These are phyloP conservation scores for Neocrepidodera transversa DNA, from an alignment of 2,888 invertebrate species.

Conservation along the genomic window DNA sequence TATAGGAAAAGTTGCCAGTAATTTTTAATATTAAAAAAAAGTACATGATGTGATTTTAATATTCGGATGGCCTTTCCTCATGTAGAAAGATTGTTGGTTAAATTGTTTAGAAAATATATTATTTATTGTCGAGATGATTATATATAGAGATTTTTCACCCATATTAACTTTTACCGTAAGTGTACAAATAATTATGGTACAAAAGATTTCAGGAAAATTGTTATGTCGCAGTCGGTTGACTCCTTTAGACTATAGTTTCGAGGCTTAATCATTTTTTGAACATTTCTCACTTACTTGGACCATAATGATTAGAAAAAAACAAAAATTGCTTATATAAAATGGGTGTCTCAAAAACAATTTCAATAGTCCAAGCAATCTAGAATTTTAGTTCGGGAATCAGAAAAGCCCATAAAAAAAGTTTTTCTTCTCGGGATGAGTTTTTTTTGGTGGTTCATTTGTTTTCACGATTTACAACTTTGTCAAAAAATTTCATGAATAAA, in stretches of 20 bases:
- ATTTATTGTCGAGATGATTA: constrained; percentile 42
- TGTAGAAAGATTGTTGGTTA: constrained; percentile 48
- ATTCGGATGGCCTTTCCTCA: constrained; percentile 44
- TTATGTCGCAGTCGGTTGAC: constrained; percentile 51
- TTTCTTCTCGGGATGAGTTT: no score
- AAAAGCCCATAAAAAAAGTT: no score
- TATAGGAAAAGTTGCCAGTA: constrained; percentile 33
- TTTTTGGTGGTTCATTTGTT: no score
- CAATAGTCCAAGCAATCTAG: no score
- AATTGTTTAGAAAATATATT: constrained; percentile 46
- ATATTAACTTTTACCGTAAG: constrained; percentile 37
- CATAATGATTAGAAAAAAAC: no score
- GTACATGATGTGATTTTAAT: constrained; percentile 38
- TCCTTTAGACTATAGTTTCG: constrained; percentile 46
- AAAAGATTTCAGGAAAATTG: constrained; percentile 57
- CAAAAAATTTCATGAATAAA: no score
- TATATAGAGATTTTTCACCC: constrained; percentile 40
- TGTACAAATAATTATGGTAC: constrained; percentile 59
- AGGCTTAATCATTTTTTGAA: constrained; percentile 15
- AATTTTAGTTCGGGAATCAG: no score
- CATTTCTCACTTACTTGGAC: constrained; percentile 1
- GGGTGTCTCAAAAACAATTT: no score
- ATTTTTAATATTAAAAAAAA: constrained; percentile 33
- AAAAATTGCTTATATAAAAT: no score
- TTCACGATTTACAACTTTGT: no score